Evolutionary conservation across 1,140 invertebrate species (phyloP).

Genomic region (Gryllus bimaculatus): DNA sequence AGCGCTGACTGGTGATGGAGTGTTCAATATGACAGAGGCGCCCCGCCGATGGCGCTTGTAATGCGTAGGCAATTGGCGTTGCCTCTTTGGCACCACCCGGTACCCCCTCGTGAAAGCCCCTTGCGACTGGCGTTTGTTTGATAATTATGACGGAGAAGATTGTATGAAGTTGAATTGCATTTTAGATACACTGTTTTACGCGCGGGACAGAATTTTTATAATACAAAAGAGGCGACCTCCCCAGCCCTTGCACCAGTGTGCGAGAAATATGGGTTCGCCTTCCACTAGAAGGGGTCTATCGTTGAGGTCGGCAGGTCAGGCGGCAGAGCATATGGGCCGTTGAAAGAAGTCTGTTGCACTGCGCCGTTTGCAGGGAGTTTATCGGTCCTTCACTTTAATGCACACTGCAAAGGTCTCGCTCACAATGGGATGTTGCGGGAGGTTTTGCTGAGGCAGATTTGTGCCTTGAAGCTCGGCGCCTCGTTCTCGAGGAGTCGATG

Average conservation of each 20-base stretch:
- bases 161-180: background rate
- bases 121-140: background rate
- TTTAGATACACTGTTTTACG: constrained; percentile 1
- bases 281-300: background rate
- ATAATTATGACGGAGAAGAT: constrained; percentile 1
- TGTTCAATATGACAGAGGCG: background rate
- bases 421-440: no score
- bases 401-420: no score
- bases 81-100: background rate
- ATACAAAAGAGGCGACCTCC: background rate
- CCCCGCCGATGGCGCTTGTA: background rate
- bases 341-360: background rate
- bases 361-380: no score
- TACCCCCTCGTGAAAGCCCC: background rate
- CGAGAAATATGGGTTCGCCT: background rate
- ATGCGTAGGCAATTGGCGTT: background rate
- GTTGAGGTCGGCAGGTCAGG: background rate
- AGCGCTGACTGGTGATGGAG: background rate
- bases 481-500: no score
- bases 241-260: background rate
- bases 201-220: background rate
- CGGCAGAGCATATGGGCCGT: background rate
- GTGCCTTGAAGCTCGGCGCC: no score
- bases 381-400: no score
- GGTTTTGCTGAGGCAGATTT: no score